phyloP scores from a whole-genome alignment of 2,888 invertebrate genomes.

The Parelbella ahira region DNA sequence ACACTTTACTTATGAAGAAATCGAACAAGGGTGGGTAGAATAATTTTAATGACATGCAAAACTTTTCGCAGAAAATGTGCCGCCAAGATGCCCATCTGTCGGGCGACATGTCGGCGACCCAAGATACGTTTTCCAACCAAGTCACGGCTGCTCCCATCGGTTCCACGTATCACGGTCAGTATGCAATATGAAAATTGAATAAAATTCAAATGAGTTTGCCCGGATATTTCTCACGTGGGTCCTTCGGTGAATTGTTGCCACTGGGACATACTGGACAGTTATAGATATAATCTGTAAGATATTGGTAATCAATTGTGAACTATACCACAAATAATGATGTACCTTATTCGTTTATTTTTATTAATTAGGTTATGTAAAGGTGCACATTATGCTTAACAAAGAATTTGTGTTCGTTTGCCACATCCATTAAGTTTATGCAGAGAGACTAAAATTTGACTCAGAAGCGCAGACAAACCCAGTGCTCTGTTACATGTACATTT shows the following conservation, averaged over 20 bases:
- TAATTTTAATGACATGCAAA: constrained; percentile 30
- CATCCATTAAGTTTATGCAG: neutral
- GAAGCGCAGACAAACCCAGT: too few relatives aligned
- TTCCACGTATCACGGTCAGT: constrained; percentile 75
- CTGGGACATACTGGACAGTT: constrained; percentile 28
- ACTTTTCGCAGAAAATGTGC: constrained; percentile 66
- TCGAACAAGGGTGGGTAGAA: too few relatives aligned
- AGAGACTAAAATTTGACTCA: too few relatives aligned
- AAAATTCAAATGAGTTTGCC: constrained; percentile 35
- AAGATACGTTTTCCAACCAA: constrained; percentile 51
- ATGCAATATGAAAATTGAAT: constrained; percentile 54
- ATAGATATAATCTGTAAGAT: constrained; percentile 29
- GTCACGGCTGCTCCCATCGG: constrained; percentile 57
- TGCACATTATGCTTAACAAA: constrained; percentile 3
- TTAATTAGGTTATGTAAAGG: constrained; percentile 1
- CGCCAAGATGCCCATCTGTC: constrained; percentile 58
- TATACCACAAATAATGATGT: neutral
- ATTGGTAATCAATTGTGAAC: constrained; percentile 2
- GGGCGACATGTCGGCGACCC: constrained; percentile 55
- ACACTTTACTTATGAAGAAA: constrained; percentile 19
- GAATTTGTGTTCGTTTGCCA: neutral
- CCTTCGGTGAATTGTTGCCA: constrained; percentile 34
- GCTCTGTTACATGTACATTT: too few relatives aligned
- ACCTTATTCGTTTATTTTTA: neutral
- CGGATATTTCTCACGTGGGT: constrained; percentile 34